These are phyloP conservation scores for Andinoacara biseriatus DNA, from an alignment of 2,113 vertebrate genomes.

Conservation along the genomic window DNA sequence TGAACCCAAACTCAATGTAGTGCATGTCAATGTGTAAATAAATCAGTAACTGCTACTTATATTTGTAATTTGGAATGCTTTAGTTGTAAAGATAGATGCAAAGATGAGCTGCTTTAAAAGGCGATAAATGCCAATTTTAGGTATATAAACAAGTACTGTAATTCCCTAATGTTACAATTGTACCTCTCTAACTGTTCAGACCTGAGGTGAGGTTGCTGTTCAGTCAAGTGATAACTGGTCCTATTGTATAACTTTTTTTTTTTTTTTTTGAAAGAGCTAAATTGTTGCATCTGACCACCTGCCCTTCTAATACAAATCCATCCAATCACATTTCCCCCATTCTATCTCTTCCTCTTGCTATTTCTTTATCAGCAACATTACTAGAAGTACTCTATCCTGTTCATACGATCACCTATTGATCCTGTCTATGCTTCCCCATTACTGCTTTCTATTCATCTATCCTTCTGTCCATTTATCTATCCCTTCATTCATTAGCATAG, in stretches of 20 bases:
- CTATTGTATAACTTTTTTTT: not conserved
- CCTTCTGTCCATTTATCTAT: constrained; percentile 14
- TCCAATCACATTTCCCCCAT: constrained; percentile 9
- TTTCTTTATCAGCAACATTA: constrained; percentile 8
- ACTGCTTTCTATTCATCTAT: constrained; percentile 38
- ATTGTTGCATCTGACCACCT: not conserved
- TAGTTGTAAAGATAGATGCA: not conserved
- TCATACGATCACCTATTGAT: constrained; percentile 57
- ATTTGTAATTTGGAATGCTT: not conserved
- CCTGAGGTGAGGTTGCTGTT: not conserved
- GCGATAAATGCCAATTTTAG: not conserved
- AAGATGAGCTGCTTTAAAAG: not conserved
- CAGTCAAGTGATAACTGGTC: not conserved
- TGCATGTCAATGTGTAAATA: not conserved
- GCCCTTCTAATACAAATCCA: constrained; percentile 1
- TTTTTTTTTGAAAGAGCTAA: not conserved
- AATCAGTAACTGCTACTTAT: not conserved
- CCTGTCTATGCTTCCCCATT: constrained; percentile 38
- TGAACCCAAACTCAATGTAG: not conserved
- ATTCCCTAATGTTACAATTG: not conserved
- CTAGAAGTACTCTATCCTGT: constrained; percentile 6
- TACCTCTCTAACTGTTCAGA: not conserved
- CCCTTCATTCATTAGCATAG: constrained; percentile 50
- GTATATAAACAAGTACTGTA: not conserved
- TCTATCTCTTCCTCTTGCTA: not conserved